A percentile compares a stretch with the other conserved stretches of the same genome.
These are phyloP conservation scores for Psammodynastes pulverulentus DNA, from an alignment of 2,113 vertebrate species.

Conservation along the genomic window DNA sequence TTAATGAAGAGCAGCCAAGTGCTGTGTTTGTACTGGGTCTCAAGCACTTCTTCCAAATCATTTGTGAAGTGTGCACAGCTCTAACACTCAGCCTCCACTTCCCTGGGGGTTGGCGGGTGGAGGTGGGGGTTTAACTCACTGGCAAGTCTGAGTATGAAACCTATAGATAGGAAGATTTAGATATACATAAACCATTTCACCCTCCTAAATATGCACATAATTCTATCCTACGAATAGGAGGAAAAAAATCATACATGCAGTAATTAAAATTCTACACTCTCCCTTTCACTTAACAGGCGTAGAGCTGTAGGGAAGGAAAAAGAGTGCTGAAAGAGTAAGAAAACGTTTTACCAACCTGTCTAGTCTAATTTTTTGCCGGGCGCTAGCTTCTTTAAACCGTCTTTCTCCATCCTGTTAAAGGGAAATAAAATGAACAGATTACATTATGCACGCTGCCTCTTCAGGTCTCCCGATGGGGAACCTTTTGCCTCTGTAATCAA, in stretches of 20 bases:
- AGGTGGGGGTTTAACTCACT: not conserved
- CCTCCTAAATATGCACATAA: not conserved
- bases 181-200: not conserved
- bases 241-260: not conserved
- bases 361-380: constrained; percentile 89
- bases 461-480: not conserved
- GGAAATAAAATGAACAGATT: not conserved
- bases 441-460: not conserved
- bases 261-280: not conserved
- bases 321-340: not conserved
- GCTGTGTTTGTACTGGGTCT: not conserved
- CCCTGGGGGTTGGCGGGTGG: not conserved
- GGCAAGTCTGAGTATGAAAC: not conserved
- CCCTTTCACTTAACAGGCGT: not conserved
- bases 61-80: not conserved
- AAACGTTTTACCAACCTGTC: constrained; percentile 75
- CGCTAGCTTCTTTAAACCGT: constrained; percentile 87
- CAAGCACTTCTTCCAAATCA: not conserved
- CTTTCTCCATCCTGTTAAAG: constrained; percentile 84
- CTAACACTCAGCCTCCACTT: not conserved
- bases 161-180: not conserved
- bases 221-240: not conserved
- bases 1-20: not conserved
- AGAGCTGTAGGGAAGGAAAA: not conserved
- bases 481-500: not conserved